A percentile compares a stretch with the other conserved stretches of the same genome.
Conservation (phyloP, 1,140 invertebrate species). For the Diorhabda sublineata region DNA sequence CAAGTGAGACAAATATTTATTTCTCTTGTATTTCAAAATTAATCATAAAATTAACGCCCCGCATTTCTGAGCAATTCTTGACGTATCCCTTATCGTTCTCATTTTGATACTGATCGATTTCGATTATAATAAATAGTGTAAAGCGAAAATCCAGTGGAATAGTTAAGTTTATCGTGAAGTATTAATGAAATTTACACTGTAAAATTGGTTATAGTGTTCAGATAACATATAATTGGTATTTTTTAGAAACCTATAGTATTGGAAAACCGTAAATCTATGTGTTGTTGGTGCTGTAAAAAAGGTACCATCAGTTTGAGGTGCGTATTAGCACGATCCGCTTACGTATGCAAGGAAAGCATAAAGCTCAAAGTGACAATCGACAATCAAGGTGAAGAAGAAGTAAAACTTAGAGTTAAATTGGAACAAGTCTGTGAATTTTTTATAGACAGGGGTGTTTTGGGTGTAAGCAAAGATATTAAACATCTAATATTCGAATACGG, state of each 20-base stretch:
- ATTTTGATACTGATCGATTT: too few relatives aligned
- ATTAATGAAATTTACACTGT: too few relatives aligned
- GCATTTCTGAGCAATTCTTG: too few relatives aligned
- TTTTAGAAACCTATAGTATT: constrained; percentile 67
- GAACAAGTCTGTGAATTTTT: constrained; percentile 78
- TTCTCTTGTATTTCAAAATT: too few relatives aligned
- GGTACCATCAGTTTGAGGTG: constrained; percentile 67
- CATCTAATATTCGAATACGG: constrained; percentile 70
- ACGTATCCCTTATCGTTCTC: too few relatives aligned
- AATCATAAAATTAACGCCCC: too few relatives aligned
- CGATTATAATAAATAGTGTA: too few relatives aligned
- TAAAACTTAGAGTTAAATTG: constrained; percentile 65
- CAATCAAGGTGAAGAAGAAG: constrained; percentile 72
- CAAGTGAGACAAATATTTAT: too few relatives aligned
- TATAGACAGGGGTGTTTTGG: constrained; percentile 75
- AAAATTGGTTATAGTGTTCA: neutral
- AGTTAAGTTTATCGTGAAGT: too few relatives aligned
- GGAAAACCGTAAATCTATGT: constrained; percentile 65
- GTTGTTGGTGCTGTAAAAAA: constrained; percentile 72
- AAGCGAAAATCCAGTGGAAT: too few relatives aligned
- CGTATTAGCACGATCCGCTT: constrained; percentile 70
- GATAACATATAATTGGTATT: neutral
- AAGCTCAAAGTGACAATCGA: constrained; percentile 72
- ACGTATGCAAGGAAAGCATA: constrained; percentile 77
- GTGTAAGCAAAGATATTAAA: constrained; percentile 66